Evolutionary conservation across 2,888 invertebrate species (phyloP), one percentile per base, ranked within the genome.

Genomic region (Pharmacophagus antenor): DNA sequence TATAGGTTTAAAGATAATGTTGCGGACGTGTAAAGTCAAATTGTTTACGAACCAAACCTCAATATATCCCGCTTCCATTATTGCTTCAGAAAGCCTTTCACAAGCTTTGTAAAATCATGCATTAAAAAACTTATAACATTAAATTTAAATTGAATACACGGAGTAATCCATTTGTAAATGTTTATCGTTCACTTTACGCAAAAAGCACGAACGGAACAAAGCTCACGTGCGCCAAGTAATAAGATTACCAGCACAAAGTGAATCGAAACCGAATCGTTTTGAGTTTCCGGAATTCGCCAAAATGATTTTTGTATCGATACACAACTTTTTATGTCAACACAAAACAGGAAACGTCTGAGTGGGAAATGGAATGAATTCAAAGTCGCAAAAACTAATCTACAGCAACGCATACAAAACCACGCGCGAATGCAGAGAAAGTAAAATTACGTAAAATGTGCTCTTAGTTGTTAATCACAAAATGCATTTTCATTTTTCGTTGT

Each of bases 171-270:
- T 46, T 62, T 58, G 65, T 63, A 62, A 64, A 70, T 60, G 66
- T 65, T 82, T 80, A 87, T 87, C 86, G 82, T 74, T 65, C 51
- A 73, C 69, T 72, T 76, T 76, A 75, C 68, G 76, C 80, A 79
- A 82, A 80, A 72, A 80, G 79, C 88, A 88, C 88, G 88, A 79
- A 80, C 82, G 62, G 67, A 74, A 81, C 75, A 76, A 79, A 75
- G 80, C 80, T 79, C 89, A 88, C 88, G 89, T 88, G 88, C 87
- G 82, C 74, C 67, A 59, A 67, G 75, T 78, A 83, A 88, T 77
- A 80, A 80, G 85, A 85, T 86, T 85, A 87, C 65, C 66, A 62
- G 69, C 68, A 82, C 77, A 84, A 83, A 78, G 65, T 67, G 68
- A 69, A 69, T 70, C 69, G 70, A 74, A 74, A 76, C 72, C 66